phyloP scores from a whole-genome alignment of 2,113 vertebrate species.

The Tetrax tetrax region DNA sequence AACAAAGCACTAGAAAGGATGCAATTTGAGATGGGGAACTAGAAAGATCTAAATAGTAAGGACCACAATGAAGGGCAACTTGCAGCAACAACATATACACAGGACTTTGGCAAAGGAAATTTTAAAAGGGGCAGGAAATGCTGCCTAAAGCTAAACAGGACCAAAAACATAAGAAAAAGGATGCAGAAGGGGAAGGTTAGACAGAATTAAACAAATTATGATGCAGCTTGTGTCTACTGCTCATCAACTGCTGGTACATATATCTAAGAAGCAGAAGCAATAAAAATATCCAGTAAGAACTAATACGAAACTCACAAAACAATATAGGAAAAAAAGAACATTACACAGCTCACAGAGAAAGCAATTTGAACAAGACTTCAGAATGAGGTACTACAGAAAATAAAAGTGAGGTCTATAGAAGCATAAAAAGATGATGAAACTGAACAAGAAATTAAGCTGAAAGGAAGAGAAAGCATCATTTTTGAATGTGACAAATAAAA shows the following conservation, averaged over 20 bases:
- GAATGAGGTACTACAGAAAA: not conserved
- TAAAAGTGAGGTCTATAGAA: not conserved
- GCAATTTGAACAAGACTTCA: not conserved
- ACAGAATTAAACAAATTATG: not conserved
- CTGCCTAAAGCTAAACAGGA: not conserved
- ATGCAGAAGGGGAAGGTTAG: not conserved
- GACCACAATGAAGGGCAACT: not conserved
- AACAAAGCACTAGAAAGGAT: not conserved
- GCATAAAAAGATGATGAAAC: not conserved
- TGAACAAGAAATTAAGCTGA: not conserved
- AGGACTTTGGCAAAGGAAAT: not conserved
- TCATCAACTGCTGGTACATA: not conserved
- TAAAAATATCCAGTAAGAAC: not conserved
- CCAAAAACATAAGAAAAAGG: not conserved
- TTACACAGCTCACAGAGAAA: not conserved
- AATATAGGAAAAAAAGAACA: not conserved
- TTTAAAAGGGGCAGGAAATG: not conserved
- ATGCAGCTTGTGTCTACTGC: not conserved
- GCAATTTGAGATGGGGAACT: not conserved
- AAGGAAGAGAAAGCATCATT: fast-evolving
- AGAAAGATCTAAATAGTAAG: not conserved
- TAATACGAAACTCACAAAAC: not conserved
- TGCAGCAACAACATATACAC: not conserved
- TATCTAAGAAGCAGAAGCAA: not conserved
- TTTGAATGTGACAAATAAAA: not conserved